Conservation (phyloP, 2,888 invertebrate species). For the Acanthosepion esculentum region DNA sequence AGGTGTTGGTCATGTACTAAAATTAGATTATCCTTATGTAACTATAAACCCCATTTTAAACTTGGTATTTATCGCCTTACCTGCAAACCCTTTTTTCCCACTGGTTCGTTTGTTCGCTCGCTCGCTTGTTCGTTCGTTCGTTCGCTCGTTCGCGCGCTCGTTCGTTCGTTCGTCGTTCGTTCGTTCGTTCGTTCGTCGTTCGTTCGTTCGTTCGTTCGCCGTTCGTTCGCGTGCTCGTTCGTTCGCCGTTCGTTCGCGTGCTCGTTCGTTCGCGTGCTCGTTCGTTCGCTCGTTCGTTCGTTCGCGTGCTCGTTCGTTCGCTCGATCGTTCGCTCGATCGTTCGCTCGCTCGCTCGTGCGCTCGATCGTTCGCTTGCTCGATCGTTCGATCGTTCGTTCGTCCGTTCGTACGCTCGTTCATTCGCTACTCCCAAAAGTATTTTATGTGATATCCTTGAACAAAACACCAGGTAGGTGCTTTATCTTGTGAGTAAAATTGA, state of each 20-base stretch:
- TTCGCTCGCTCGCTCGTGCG: too few relatives aligned
- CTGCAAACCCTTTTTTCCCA: background rate
- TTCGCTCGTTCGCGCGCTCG: too few relatives aligned
- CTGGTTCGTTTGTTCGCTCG: background rate
- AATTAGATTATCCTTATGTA: background rate
- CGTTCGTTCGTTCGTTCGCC: background rate
- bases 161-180: background rate
- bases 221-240: background rate
- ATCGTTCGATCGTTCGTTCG: too few relatives aligned
- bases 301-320: background rate
- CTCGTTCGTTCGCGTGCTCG: background rate
- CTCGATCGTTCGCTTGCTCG: background rate
- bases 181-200: too few relatives aligned
- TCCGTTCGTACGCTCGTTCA: too few relatives aligned
- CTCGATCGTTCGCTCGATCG: background rate
- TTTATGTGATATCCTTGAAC: background rate
- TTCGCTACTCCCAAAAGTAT: background rate
- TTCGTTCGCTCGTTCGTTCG: background rate
- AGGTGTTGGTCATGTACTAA: background rate
- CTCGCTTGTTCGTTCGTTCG: background rate
- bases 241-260: too few relatives aligned
- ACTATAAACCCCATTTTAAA: background rate
- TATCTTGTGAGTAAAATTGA: background rate
- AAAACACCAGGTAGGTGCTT: background rate
- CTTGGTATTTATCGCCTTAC: background rate